Base-by-base conservation (phyloP, 1,140 invertebrate genomes). In the Oreohelix idahoensis region DNA sequence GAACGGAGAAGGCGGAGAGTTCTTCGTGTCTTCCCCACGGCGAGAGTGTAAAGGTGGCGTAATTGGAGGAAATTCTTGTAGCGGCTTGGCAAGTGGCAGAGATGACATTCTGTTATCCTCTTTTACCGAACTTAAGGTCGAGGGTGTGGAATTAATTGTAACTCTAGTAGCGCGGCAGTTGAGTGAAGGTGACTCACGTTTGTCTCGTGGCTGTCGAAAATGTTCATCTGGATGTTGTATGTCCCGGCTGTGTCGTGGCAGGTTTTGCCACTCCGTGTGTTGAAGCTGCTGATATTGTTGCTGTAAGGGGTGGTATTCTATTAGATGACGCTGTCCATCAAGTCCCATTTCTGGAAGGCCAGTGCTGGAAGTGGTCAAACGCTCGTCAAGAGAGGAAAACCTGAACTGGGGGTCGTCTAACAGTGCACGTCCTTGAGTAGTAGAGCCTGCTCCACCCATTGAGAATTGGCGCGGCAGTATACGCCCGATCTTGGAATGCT, bases 381-480 rank as follows among this genome's bases (percentile, higher is more conserved):
- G 69, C 39, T 81, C 79, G 66, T 81, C 79, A 4, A 81, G 66
- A 0, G 79, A 81, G 42, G 63, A 70, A 32, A 81, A 81, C 2
- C 66, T 36, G 66, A 71, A 45, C 13, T 81, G 79, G n/a, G 79
- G 42, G 26, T 81, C 63, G 23, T 71, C 79, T 1, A 81, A 32
- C 15, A 71, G 32, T 26, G 23, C 36, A 17, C 79, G 63, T 2
- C 66, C 79, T 51, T 53, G 79, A 15, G 71, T 29, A 36, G 79
- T 23, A 4, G 53, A 79, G 32, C 77, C 58, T 4, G 77, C 63
- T 0, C 79, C 79, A 20, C 88, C 86, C 17, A 89, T 78, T 11
- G 89, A 91, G 80, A 85, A 88, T 74, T 91, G 90, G 13, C 89
- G 81, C 13, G 87, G 88, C 26, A 89, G 81, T 10, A 53, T 75